Evolutionary conservation across 2,888 invertebrate species (phyloP).

Genomic region (Antheraea yamamai): DNA sequence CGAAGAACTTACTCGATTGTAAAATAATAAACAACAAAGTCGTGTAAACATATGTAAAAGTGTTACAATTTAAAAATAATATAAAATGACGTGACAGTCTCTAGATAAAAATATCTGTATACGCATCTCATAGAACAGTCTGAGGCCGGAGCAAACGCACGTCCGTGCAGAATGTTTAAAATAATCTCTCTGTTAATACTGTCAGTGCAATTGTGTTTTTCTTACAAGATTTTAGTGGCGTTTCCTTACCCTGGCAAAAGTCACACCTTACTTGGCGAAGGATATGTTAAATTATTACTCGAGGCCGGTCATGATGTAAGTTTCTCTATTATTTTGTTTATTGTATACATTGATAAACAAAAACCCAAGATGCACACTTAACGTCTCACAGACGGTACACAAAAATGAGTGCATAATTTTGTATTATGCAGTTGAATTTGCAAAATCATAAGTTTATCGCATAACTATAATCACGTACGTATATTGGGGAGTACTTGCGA

Average conservation of each 20-base stretch:
- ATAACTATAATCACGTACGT: too few species aligned
- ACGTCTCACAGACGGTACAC: too few species aligned
- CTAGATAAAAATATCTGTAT: background rate
- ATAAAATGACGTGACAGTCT: background rate
- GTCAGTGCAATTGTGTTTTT: conserved; percentile 20
- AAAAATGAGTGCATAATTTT: too few species aligned
- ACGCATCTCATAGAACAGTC: background rate
- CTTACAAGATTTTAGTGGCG: conserved; percentile 32
- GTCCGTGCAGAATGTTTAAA: conserved; percentile 8
- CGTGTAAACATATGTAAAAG: background rate
- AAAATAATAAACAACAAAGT: background rate
- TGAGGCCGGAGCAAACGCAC: background rate
- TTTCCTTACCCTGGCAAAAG: conserved; percentile 35
- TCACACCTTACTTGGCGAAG: conserved; percentile 34
- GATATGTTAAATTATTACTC: conserved; percentile 31
- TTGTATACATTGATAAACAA: background rate
- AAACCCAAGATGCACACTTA: too few species aligned
- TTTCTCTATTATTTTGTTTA: background rate
- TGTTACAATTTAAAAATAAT: background rate
- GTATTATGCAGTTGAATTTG: too few species aligned
- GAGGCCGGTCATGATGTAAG: conserved; percentile 43
- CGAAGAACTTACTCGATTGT: background rate
- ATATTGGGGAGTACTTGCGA: too few species aligned
- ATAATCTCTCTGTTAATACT: conserved; percentile 16
- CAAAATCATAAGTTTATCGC: too few species aligned